These are phyloP conservation scores for Ornithoptera priamus DNA, from an alignment of 2,888 invertebrate genomes.

Conservation along the genomic window DNA sequence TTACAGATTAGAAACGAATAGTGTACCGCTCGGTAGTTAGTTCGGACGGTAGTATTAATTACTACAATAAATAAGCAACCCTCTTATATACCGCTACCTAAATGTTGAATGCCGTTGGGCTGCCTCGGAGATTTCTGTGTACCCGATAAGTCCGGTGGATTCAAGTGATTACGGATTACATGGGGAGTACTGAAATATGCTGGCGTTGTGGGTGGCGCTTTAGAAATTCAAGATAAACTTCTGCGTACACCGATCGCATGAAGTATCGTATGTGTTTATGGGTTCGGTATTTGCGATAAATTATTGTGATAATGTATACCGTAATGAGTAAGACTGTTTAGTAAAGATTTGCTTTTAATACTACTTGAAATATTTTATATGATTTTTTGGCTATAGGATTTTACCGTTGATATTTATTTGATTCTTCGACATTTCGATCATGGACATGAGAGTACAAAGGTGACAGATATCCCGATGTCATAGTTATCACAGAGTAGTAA, in stretches of 20 bases:
- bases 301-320: too few species aligned
- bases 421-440: too few species aligned
- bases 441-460: too few species aligned
- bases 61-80: constrained; percentile 24
- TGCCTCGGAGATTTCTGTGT: constrained; percentile 22
- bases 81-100: constrained; percentile 23
- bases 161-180: constrained; percentile 26
- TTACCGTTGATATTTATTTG: too few species aligned
- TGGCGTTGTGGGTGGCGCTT: constrained; percentile 19
- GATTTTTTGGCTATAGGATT: too few species aligned
- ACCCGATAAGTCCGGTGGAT: constrained; percentile 22
- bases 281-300: too few species aligned
- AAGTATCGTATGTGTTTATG: neutral
- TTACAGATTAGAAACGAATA: constrained; percentile 6
- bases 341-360: too few species aligned
- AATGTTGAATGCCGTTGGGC: constrained; percentile 22
- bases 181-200: constrained; percentile 21
- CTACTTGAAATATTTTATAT: too few species aligned
- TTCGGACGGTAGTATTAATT: constrained; percentile 21
- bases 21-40: constrained; percentile 6
- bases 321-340: too few species aligned
- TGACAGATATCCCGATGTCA: too few species aligned
- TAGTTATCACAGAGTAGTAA: too few species aligned
- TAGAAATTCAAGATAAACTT: neutral
- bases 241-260: neutral